Base-by-base conservation (phyloP, 2,888 invertebrate species). In the Aphodius granarius region DNA sequence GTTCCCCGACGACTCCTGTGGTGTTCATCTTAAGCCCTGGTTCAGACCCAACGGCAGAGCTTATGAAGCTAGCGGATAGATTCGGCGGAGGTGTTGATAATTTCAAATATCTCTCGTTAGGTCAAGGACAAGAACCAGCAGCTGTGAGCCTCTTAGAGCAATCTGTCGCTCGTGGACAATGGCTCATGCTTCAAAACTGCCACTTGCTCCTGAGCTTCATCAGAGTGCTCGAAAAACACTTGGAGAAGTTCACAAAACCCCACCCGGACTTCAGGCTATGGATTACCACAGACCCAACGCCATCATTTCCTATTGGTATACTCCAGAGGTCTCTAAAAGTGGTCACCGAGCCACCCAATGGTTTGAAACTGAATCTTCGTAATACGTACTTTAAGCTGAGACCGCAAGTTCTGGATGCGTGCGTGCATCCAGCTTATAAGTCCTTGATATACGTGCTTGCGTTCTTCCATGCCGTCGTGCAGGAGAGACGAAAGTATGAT, bases 1-100 rank as follows among this genome's bases (percentile, higher is more conserved):
- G 95, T 75, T 92, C 93, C 0, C 92, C 95, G 0, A 90, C 87
- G 17, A 96, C 94, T 62, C 97, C 98, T 0, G 94, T 98, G 2
- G 94, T 97, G 80, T 98, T 98, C 84, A 95, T 98, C 79, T 89
- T 98, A 70, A 97, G 97, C 79, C 96, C 97, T 13, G 98, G 98
- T 0, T 97, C 97, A 0, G 97, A 98, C 87, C 97, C 98, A 0
- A 94, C 97, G 0, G 93, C 93, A 76, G 95, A 96, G 83, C 87
- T 95, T 73, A 93, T 94, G 91, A 95, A 94, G 86, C 85, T 95
- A 16, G 94, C 95, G 5, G 91, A 94, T 79, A 87, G 92, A 80
- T 83, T 91, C 79, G 92, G 92, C 65, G 92, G 91, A 78, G 93
- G 94, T 43, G 91, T 92, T 68, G 92, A 92, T 66, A 95, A 94